Evolutionary conservation across 2,113 vertebrate species (phyloP).

Genomic region (Bubo bubo): DNA sequence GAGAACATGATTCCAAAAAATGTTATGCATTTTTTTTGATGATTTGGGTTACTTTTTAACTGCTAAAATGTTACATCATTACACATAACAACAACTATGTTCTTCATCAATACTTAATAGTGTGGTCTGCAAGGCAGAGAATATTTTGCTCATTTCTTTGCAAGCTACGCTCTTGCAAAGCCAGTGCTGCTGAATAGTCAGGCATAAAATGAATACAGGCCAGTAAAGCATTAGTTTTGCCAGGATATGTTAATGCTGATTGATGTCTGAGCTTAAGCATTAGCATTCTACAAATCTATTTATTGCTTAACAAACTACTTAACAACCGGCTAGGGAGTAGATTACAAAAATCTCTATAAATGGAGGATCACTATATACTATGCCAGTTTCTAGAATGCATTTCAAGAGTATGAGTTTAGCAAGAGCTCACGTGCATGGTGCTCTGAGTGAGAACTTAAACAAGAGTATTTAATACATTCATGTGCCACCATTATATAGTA

Average conservation of each 20-base stretch:
- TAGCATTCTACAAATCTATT: slow-evolving; percentile 26
- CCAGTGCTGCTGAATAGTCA: background rate
- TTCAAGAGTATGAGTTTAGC: background rate
- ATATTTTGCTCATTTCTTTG: background rate
- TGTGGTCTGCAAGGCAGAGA: background rate
- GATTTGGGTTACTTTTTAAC: background rate
- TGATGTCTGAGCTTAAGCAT: background rate
- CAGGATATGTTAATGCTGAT: background rate
- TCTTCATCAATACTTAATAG: slow-evolving; percentile 5
- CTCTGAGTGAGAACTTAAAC: background rate
- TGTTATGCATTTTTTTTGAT: background rate
- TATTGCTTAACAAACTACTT: slow-evolving; percentile 16
- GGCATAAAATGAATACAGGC: background rate
- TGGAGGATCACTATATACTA: background rate
- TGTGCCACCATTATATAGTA: background rate
- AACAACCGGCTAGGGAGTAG: background rate
- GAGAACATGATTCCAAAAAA: background rate
- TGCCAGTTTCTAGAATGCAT: background rate
- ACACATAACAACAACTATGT: background rate
- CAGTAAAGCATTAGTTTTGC: background rate
- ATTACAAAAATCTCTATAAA: background rate
- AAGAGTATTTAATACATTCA: background rate
- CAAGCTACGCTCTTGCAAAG: background rate
- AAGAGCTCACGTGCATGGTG: background rate
- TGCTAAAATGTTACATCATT: background rate